These are phyloP conservation scores for Eilema caniola DNA, from an alignment of 2,888 invertebrate genomes.

Conservation along the genomic window DNA sequence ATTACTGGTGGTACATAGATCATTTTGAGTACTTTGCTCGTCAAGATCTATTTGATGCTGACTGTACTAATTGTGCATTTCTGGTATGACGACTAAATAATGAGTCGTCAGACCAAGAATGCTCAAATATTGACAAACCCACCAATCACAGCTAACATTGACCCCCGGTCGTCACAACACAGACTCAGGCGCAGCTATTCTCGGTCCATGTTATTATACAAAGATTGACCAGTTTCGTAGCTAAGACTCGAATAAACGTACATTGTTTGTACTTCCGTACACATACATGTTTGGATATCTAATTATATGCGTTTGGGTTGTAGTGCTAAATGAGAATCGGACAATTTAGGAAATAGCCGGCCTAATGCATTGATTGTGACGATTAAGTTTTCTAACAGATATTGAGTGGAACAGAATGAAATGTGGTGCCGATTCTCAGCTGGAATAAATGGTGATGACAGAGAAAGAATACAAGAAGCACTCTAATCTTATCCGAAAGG, in stretches of 20 bases:
- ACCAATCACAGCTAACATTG: slow-evolving; percentile 22
- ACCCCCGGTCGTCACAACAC: slow-evolving; percentile 17
- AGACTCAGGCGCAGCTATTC: slow-evolving; percentile 27
- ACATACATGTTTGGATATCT: slow-evolving; percentile 56
- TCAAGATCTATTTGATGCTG: no score
- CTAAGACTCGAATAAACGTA: slow-evolving; percentile 52
- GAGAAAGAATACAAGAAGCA: no score
- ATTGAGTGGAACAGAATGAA: no score
- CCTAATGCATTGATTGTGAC: background rate
- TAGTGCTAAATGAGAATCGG: slow-evolving; percentile 12
- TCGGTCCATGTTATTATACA: slow-evolving; percentile 32
- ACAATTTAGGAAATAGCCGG: background rate
- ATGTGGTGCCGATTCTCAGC: no score
- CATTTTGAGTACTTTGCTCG: no score
- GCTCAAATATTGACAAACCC: slow-evolving; percentile 23
- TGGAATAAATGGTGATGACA: no score
- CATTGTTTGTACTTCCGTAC: slow-evolving; percentile 59
- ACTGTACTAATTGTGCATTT: background rate
- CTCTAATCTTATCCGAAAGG: no score
- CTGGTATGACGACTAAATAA: slow-evolving; percentile 18
- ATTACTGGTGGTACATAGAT: no score
- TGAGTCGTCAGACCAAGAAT: background rate
- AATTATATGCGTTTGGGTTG: slow-evolving; percentile 53
- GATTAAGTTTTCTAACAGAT: background rate
- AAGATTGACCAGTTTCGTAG: slow-evolving; percentile 56